These are phyloP conservation scores for Chloroclystis v-ata DNA, from an alignment of 2,888 invertebrate genomes.

Conservation along the genomic window DNA sequence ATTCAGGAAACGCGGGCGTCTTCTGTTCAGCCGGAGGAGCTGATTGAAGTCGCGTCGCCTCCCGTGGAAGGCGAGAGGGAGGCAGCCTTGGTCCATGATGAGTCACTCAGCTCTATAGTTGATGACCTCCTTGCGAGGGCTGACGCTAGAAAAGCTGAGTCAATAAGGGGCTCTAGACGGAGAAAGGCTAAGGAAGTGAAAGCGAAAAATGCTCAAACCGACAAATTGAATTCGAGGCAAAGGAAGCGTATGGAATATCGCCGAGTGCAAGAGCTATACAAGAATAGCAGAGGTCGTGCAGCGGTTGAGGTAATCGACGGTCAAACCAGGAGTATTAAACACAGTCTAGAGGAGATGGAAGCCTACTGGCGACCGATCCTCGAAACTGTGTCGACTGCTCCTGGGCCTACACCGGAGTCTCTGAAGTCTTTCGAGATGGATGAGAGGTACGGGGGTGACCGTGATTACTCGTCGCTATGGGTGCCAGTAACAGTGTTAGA, in stretches of 20 bases:
- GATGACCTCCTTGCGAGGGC: not conserved
- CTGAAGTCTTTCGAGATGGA: not conserved
- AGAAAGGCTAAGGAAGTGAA: not conserved
- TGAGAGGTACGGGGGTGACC: not conserved
- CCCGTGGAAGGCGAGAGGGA: not conserved
- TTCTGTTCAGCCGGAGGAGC: no score
- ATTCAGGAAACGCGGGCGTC: no score
- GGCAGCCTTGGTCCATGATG: not conserved
- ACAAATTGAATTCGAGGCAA: not conserved
- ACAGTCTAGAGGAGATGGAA: no score
- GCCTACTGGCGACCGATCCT: not conserved
- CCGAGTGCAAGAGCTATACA: not conserved
- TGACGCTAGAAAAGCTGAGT: not conserved
- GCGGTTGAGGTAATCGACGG: not conserved
- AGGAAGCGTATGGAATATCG: not conserved
- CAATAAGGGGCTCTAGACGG: not conserved
- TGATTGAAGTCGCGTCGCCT: not conserved
- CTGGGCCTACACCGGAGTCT: not conserved
- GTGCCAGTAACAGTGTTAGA: not conserved
- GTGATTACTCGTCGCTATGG: not conserved
- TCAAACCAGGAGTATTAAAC: not conserved
- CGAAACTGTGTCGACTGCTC: conserved; percentile 1
- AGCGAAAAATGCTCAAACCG: no score
- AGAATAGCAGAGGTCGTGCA: not conserved
- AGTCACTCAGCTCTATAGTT: not conserved